Evolutionary conservation across 2,113 vertebrate genomes (phyloP), one percentile per base, ranked within the genome.

Genomic region (Elephas maximus): DNA sequence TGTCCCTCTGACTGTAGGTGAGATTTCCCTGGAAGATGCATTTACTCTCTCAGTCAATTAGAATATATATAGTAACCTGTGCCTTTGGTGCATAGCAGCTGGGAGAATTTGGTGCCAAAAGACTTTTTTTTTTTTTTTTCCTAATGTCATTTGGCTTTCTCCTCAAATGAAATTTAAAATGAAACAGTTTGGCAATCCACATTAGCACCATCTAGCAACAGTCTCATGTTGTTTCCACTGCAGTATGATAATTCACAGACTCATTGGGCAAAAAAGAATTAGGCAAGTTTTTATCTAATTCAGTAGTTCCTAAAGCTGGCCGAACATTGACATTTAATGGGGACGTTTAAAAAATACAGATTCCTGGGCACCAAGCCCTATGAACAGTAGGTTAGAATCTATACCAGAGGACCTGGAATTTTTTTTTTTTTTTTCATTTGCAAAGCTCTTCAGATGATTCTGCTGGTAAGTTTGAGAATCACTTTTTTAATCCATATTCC

Each of bases 121-220:
- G 37, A 67, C 12, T 71, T 63, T 81, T 83, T 87, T 78, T 87
- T 12, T 78, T 85, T 81, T 69, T 92, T 95, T 95, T 91, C 33
- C 81, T 97, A 96, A 97, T 97, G 96, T 97, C 90, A 86, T 92
- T 97, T 98, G 96, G 97, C 95, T 91, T 95, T 85, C 62, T 92
- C 14, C 80, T 88, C 90, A 94, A 96, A 97, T 97, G 92, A 97
- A 95, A 97, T 98, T 97, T 96, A 96, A 97, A 97, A 95, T 90
- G 82, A 94, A 97, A 95, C 94, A 92, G 93, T 96, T 98, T 97
- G 97, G 97, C 95, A 97, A 74, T 88, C 62, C 78, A 88, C 67
- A 92, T 94, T 93, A 95, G 62, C 90, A 94, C 88, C 92, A 96
- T 96, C 95, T 51, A 95, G 88, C 90, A 95, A 94, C 26, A 69